Base-by-base conservation (phyloP, 2,113 vertebrate genomes). In the Prunella fulvescens region DNA sequence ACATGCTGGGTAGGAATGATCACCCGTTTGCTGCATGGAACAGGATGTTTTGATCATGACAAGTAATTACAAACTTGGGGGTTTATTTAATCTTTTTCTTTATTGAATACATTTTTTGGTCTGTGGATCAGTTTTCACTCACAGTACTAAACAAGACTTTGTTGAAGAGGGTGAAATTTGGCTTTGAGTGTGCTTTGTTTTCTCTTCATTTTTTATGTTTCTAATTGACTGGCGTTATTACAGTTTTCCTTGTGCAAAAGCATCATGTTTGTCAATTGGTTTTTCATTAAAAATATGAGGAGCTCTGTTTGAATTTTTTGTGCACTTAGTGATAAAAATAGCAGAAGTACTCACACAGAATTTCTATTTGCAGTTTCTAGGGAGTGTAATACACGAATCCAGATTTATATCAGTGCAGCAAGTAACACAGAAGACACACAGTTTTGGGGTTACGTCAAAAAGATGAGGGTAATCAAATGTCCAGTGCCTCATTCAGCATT, bases 271-370 rank as follows among this genome's bases (percentile, higher is more conserved):
- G 33, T 91, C 64, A 83, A 66, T 62, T 26, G 17, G 0, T 22
- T 88, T 92, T 92, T 79, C 10, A 69, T 89, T 78, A 57, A 92
- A 81, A 64, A 28, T 12, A 40, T 3, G 6, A 47, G 51, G 50
- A 86, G 33, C 19, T 81, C 33, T 71, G 29, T 83, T 96, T 70
- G 28, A 79, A 53, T 54, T 39, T 86, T 88, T 54, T 42, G 17
- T 93, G 62, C 53, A n/a, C 70, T 76, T 87, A 5, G 12, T 87
- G 81, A 50, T 91, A 95, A 92, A 96, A 92, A 85, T 91, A 95
- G 61, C 53, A 60, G 86, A 69, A 67, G 56, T 61, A 72, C 24
- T 94, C 29, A 12, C 66, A 40, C 20, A 61, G 72, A 86, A 76
- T 87, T 92, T 91, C 53, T 95, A 7, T 81, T 89, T 64, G 48